phyloP scores from a whole-genome alignment of 2,797 vertebrate species.

The Melanotaenia boesemani region DNA sequence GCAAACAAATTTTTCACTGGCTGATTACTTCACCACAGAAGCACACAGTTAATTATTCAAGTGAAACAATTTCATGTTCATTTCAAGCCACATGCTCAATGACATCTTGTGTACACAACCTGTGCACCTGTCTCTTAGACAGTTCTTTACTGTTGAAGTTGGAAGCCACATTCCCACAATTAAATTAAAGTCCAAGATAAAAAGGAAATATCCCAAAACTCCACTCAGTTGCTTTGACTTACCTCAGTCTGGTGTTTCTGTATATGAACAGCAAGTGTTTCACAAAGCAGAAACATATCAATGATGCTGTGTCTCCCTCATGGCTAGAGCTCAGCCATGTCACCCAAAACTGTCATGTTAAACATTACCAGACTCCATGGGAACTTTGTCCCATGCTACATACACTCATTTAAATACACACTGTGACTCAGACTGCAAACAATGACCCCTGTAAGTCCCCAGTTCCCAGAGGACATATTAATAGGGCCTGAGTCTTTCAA shows the following conservation, averaged over 20 bases:
- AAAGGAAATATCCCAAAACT: constrained; percentile 16
- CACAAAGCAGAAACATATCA: constrained; percentile 21
- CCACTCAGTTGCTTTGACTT: constrained; percentile 40
- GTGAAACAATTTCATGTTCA: background rate
- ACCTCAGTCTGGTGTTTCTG: constrained; percentile 57
- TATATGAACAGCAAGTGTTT: constrained; percentile 17
- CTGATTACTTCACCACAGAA: background rate
- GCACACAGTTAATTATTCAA: constrained; percentile 1
- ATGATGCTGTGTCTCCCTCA: constrained; percentile 11
- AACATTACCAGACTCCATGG: constrained; percentile 75
- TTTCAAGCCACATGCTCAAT: background rate
- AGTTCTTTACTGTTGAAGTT: constrained; percentile 13
- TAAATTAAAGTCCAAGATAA: background rate
- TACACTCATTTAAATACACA: constrained; percentile 48
- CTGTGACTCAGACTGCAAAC: constrained; percentile 63
- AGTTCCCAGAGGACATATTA: constrained; percentile 32
- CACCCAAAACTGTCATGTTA: constrained; percentile 70
- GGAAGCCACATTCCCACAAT: constrained; percentile 7
- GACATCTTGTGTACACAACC: background rate
- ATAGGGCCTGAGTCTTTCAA: background rate
- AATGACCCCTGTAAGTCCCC: constrained; percentile 39
- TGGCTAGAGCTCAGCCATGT: constrained; percentile 37
- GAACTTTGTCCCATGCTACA: constrained; percentile 67
- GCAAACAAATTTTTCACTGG: background rate
- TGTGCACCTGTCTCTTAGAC: constrained; percentile 14